Percentiles rank a stretch among this genome's conserved stretches.
Conservation (phyloP, 1,140 invertebrate species). For the Andricus grossulariae region DNA sequence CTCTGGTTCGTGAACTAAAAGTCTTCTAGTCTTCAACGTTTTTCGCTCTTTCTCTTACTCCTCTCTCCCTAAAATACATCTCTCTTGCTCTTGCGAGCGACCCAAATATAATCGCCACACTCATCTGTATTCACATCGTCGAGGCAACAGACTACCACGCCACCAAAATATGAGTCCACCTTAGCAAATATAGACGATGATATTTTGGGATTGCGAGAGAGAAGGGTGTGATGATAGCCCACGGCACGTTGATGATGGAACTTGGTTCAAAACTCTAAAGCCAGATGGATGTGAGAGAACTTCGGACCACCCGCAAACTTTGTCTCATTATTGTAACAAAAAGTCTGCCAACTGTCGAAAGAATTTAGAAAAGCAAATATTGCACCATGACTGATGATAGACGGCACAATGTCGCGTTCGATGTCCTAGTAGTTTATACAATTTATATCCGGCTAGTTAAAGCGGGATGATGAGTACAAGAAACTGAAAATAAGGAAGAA, state of each 20-base stretch:
- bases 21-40: slow-evolving; percentile 39
- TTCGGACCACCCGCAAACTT: slow-evolving; percentile 2
- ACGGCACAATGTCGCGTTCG: neutral
- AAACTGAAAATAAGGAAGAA: no score
- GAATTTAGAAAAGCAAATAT: neutral
- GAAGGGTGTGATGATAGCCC: slow-evolving; percentile 39
- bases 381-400: neutral
- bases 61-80: slow-evolving; percentile 32
- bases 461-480: neutral
- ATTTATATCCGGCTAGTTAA: neutral
- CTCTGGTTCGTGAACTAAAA: slow-evolving; percentile 43
- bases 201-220: slow-evolving; percentile 67
- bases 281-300: neutral
- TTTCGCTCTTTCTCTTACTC: slow-evolving; percentile 34
- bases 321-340: neutral
- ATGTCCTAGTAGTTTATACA: neutral
- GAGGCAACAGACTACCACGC: slow-evolving; percentile 38
- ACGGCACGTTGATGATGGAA: slow-evolving; percentile 42
- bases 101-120: slow-evolving; percentile 70
- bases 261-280: slow-evolving; percentile 31
- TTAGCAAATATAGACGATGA: slow-evolving; percentile 71
- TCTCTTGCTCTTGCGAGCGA: slow-evolving; percentile 48
- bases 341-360: neutral
- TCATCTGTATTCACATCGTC: slow-evolving; percentile 52
- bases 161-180: slow-evolving; percentile 71